These are phyloP conservation scores for Scytalopus superciliaris DNA, from an alignment of 2,113 vertebrate genomes.

Conservation along the genomic window DNA sequence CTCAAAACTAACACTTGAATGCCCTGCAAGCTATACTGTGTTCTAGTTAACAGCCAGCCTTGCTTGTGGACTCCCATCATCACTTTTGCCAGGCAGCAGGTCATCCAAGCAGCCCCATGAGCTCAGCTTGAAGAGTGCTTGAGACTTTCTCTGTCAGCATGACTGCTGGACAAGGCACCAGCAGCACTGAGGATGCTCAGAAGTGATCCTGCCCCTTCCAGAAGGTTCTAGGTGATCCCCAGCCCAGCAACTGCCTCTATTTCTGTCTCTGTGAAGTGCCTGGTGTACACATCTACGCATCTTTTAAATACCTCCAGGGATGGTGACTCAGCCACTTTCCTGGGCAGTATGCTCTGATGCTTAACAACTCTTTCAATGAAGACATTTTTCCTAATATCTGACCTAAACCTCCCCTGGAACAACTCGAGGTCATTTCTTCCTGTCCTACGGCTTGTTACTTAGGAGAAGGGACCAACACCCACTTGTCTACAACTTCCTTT, in stretches of 20 bases:
- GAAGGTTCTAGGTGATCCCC: not conserved
- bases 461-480: not conserved
- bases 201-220: not conserved
- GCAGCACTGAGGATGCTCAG: not conserved
- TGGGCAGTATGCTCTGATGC: not conserved
- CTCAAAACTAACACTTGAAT: not conserved
- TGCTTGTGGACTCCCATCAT: not conserved
- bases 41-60: not conserved
- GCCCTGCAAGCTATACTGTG: not conserved
- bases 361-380: not conserved
- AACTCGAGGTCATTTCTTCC: not conserved
- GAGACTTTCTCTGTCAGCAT: not conserved
- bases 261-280: not conserved
- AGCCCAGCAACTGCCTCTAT: not conserved
- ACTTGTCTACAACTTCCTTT: not conserved
- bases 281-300: not conserved
- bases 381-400: not conserved
- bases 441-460: too few relatives aligned
- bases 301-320: not conserved
- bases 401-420: not conserved
- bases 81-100: accelerated
- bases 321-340: not conserved
- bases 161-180: accelerated
- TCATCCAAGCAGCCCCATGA: not conserved
- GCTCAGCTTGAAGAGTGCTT: not conserved